These are phyloP conservation scores for Stigmatopora argus DNA, from an alignment of 2,113 vertebrate genomes.

Conservation along the genomic window DNA sequence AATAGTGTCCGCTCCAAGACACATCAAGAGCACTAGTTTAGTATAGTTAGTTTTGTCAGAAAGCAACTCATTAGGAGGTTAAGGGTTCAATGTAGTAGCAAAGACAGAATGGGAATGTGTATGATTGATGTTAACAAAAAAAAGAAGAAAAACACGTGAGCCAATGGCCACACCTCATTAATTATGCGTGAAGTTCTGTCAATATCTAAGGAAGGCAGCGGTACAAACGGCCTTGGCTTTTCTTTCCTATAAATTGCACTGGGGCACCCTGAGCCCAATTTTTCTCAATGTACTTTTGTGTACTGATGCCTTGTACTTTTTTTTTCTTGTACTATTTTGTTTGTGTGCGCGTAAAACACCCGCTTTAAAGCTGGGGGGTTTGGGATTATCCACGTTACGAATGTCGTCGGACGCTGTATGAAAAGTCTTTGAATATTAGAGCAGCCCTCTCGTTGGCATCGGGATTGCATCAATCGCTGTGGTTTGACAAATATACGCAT, in stretches of 20 bases:
- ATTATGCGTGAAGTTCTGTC: slow-evolving; percentile 20
- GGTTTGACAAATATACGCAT: slow-evolving; percentile 48
- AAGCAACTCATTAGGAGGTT: slow-evolving; percentile 31
- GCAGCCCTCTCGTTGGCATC: slow-evolving; percentile 52
- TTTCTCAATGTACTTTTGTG: slow-evolving; percentile 51
- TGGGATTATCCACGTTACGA: slow-evolving; percentile 63
- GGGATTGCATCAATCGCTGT: slow-evolving; percentile 66
- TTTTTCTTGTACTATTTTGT: slow-evolving; percentile 26
- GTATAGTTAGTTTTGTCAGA: slow-evolving; percentile 36
- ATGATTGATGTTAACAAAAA: slow-evolving; percentile 16
- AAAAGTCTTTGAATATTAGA: slow-evolving; percentile 59
- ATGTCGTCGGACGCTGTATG: slow-evolving; percentile 66
- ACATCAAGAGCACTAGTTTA: slow-evolving; percentile 30
- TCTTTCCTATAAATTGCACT: slow-evolving; percentile 69
- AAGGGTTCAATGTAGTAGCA: slow-evolving; percentile 60
- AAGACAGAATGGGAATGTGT: slow-evolving; percentile 50
- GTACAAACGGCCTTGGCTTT: slow-evolving; percentile 43
- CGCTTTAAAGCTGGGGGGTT: slow-evolving; percentile 63
- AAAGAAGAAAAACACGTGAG: too few species aligned
- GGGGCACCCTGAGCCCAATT: slow-evolving; percentile 61
- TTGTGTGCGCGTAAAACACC: slow-evolving; percentile 32
- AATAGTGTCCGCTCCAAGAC: slow-evolving; percentile 53
- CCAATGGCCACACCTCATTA: slow-evolving; percentile 17
- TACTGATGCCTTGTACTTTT: slow-evolving; percentile 55
- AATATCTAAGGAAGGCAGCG: slow-evolving; percentile 33